Conservation (phyloP, 2,113 vertebrate genomes). For the Paedocypris sp. region DNA sequence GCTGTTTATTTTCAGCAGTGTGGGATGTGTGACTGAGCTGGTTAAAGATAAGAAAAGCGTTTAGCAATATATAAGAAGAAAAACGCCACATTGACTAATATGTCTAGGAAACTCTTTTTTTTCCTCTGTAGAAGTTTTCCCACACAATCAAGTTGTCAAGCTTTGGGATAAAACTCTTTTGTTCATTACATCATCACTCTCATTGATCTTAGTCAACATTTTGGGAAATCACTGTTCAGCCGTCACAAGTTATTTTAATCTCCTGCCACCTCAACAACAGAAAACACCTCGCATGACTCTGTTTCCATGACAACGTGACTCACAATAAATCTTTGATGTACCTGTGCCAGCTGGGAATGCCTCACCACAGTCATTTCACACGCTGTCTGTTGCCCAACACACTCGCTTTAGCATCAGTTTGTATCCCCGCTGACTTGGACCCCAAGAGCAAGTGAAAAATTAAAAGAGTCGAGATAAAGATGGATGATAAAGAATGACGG, state of each 20-base stretch:
- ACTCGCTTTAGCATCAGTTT: constrained; percentile 34
- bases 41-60: neutral
- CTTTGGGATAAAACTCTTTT: too few species aligned
- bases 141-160: too few species aligned
- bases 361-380: constrained; percentile 46
- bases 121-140: too few species aligned
- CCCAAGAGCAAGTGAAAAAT: constrained; percentile 14
- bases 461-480: neutral
- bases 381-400: constrained; percentile 49
- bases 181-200: too few species aligned
- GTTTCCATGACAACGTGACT: constrained; percentile 64
- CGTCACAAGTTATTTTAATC: constrained; percentile 51
- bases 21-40: constrained; percentile 21
- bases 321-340: constrained; percentile 51
- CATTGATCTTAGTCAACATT: neutral
- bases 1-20: constrained; percentile 24
- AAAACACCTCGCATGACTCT: constrained; percentile 45
- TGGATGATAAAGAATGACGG: too few species aligned
- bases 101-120: neutral
- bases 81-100: neutral
- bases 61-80: too few species aligned
- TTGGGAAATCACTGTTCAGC: neutral
- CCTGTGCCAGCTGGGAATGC: constrained; percentile 56
- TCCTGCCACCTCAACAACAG: constrained; percentile 44
- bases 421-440: constrained; percentile 40